Evolutionary conservation across 1,140 invertebrate genomes (phyloP).

Genomic region (Liolophura sinensis): DNA sequence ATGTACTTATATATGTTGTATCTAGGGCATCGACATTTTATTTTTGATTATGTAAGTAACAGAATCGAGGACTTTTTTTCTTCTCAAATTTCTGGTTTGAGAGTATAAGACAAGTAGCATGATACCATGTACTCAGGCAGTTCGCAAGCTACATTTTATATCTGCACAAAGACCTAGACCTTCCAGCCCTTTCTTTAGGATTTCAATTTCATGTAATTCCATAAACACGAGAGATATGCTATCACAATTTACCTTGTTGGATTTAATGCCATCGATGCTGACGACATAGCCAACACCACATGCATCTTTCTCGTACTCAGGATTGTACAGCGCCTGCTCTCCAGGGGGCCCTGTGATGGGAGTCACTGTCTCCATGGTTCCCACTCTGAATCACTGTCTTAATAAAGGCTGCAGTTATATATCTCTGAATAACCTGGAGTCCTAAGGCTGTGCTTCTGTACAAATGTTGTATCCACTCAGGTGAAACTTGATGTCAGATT

Average conservation of each 20-base stretch:
- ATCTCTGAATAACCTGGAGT: too few species aligned
- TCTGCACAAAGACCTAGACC: not conserved
- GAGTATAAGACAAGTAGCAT: not conserved
- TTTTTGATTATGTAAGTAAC: too few species aligned
- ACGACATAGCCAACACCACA: conserved; percentile 99
- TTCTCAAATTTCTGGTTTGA: too few species aligned
- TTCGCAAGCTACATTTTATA: not conserved
- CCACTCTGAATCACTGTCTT: not conserved
- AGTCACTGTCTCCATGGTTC: not conserved
- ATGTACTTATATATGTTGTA: not conserved
- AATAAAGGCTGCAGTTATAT: not conserved
- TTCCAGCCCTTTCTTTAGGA: not conserved
- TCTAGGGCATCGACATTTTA: not conserved
- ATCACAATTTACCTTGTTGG: conserved; percentile 78
- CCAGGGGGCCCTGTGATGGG: conserved; percentile 51
- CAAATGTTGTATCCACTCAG: not conserved
- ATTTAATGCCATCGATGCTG: conserved; percentile 90
- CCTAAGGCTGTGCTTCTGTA: not conserved
- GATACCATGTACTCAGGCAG: not conserved
- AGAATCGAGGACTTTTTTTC: too few species aligned
- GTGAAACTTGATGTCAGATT: too few species aligned
- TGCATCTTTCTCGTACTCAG: conserved; percentile 89
- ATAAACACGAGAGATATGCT: not conserved
- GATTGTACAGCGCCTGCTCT: conserved; percentile 90
- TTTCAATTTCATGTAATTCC: not conserved